Base-by-base conservation (phyloP, 2,797 vertebrate genomes). In the Gymnothorax javanicus region DNA sequence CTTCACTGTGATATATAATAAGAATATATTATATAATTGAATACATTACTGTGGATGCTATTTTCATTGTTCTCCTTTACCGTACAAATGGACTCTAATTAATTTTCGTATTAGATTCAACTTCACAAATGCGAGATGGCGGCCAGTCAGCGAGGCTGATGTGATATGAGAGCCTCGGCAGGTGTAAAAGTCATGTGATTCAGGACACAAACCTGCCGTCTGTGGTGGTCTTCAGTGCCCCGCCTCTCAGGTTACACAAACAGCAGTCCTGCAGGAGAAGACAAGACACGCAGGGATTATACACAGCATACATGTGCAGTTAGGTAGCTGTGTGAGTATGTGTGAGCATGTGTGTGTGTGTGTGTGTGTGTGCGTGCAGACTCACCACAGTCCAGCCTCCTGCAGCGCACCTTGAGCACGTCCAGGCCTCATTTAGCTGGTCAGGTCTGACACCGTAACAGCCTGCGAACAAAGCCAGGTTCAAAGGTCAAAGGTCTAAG, bases 211-310 rank as follows among this genome's bases (percentile, higher is more conserved):
- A 97, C 99, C 97, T 95, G 88, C 96, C 94, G 81, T 99, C 98
- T 0, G 96, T 96, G 43, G 98, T 99, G 52, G 87, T 96, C 93
- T 99, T 98, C 88, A 99, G 94, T 75, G 98, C 98, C 86, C 99
- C 99, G 89, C 99, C 99, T 87, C 98, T 94, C 88, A 99, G 94
- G 92, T 97, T 98, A 90, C 99, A 99, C 82, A 99, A 95, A 88
- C 98, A 99, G 84, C 99, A 99, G 82, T 98, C 98, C 99, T 99
- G 92, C 0, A 87, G 92, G 85, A 93, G 92, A 43, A 88, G 25
- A 60, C 90, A 25, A 75, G 62, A 84, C 84, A 90, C 62, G 85
- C 9, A 57, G 13, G 20, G 67, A 25, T 11, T 52, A 84, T 2
- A 85, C 12, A 12, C 5, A 54, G 13, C n/a, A 43, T 43, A 43